Percentiles rank a stretch among this genome's conserved stretches.
Evolutionary conservation across 2,797 vertebrate species (phyloP).

Genomic region (Amphiprion clarkii): DNA sequence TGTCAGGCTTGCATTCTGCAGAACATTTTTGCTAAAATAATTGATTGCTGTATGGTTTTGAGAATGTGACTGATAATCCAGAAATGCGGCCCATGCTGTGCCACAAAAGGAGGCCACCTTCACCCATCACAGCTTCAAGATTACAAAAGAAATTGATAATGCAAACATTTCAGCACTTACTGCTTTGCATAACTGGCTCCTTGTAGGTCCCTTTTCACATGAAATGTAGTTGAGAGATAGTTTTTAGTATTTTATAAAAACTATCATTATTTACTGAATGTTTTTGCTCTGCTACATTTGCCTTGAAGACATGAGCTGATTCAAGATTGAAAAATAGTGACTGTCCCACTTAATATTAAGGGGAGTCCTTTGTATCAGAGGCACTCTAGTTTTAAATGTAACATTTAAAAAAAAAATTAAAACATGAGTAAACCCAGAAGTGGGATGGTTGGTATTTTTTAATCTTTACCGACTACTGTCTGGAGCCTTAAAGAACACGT

Average conservation of each 20-base stretch:
- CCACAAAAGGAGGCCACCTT: slow-evolving; percentile 28
- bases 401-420: too few species aligned
- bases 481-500: too few species aligned
- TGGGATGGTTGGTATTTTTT: too few species aligned
- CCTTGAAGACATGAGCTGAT: not conserved
- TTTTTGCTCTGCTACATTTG: not conserved
- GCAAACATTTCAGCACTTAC: slow-evolving; percentile 51
- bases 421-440: too few species aligned
- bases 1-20: not conserved
- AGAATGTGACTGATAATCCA: not conserved
- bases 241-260: not conserved
- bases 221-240: not conserved
- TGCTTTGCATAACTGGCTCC: slow-evolving; percentile 39
- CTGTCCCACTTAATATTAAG: too few species aligned
- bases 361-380: too few species aligned
- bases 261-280: not conserved
- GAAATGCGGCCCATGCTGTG: slow-evolving; percentile 18
- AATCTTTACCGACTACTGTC: too few species aligned
- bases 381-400: too few species aligned
- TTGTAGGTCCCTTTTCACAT: slow-evolving; percentile 1
- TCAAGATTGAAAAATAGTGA: not conserved
- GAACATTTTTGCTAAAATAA: not conserved
- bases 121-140: slow-evolving; percentile 31
- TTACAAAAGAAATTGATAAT: slow-evolving; percentile 57
- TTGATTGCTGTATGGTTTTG: not conserved